These are phyloP conservation scores for Brenthis ino DNA, from an alignment of 2,888 invertebrate species.

Conservation along the genomic window DNA sequence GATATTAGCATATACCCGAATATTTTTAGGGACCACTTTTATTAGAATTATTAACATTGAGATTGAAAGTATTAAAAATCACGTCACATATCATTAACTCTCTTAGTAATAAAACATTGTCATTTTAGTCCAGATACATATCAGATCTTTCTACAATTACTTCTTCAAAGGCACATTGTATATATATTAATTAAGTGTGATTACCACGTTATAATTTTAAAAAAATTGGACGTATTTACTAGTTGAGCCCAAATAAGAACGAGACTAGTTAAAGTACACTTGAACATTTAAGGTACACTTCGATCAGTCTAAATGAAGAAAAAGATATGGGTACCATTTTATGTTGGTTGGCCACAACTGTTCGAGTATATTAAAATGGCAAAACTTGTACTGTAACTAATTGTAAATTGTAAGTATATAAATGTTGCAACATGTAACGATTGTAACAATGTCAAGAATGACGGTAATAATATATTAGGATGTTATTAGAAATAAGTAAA, in stretches of 20 bases:
- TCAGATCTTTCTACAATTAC: conserved; percentile 44
- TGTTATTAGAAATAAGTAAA: not conserved
- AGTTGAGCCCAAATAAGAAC: conserved; percentile 19
- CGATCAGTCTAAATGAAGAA: not conserved
- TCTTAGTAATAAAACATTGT: conserved; percentile 13
- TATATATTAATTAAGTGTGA: conserved; percentile 2
- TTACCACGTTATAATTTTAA: not conserved
- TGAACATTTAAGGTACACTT: conserved; percentile 9
- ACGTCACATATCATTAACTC: conserved; percentile 14
- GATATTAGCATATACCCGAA: conserved; percentile 1
- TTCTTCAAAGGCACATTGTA: conserved; percentile 12
- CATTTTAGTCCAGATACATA: conserved; percentile 10
- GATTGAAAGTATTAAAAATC: conserved; percentile 4
- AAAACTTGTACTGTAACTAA: conserved; percentile 1
- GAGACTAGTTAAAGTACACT: conserved; percentile 23
- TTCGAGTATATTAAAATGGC: too few relatives aligned
- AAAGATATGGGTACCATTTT: too few relatives aligned
- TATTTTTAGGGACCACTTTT: not conserved
- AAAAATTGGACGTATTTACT: conserved; percentile 14
- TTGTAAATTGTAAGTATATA: not conserved
- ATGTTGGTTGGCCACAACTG: too few relatives aligned
- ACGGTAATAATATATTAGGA: not conserved
- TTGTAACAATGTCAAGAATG: not conserved
- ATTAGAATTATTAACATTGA: not conserved
- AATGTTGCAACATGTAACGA: not conserved